Conservation (phyloP, 92 coral and sea anemone species). For the Palythoa grandiflora region DNA sequence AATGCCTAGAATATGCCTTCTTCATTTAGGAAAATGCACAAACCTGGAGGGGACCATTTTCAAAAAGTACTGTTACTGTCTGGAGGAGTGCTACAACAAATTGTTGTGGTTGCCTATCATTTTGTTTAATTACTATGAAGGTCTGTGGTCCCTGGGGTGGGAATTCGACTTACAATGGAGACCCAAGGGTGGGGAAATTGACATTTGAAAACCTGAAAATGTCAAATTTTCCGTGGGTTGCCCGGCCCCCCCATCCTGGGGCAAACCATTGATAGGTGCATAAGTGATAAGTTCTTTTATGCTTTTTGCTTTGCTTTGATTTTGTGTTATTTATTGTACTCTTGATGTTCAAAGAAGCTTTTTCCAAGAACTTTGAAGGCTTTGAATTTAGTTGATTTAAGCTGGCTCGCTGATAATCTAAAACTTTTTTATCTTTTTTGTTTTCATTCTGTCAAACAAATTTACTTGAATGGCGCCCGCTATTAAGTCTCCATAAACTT, state of each 20-base stretch:
- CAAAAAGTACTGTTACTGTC: conserved; percentile 14
- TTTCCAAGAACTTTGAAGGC: no score
- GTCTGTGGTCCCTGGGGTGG: conserved; percentile 17
- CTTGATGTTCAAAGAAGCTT: no score
- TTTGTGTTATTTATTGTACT: no score
- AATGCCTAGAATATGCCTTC: conserved; percentile 17
- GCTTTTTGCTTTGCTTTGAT: no score
- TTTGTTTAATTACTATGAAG: conserved; percentile 1
- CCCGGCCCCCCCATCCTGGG: not conserved
- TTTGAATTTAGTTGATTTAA: no score
- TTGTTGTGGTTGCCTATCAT: conserved; percentile 4
- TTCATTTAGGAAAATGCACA: conserved; percentile 1
- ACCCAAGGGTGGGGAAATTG: conserved; percentile 46
- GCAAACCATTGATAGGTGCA: conserved; percentile 14
- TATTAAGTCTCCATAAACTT: no score
- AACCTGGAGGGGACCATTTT: not conserved
- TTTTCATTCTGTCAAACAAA: no score
- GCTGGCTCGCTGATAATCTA: no score
- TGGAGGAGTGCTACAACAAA: conserved; percentile 4
- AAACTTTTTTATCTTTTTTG: no score
- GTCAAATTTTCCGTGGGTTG: conserved; percentile 22
- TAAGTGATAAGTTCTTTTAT: not conserved
- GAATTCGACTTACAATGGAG: conserved; percentile 28
- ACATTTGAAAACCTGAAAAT: not conserved
- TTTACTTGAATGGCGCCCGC: no score